Base-by-base conservation (phyloP, 2,888 invertebrate species). In the Creontiades dilutus region DNA sequence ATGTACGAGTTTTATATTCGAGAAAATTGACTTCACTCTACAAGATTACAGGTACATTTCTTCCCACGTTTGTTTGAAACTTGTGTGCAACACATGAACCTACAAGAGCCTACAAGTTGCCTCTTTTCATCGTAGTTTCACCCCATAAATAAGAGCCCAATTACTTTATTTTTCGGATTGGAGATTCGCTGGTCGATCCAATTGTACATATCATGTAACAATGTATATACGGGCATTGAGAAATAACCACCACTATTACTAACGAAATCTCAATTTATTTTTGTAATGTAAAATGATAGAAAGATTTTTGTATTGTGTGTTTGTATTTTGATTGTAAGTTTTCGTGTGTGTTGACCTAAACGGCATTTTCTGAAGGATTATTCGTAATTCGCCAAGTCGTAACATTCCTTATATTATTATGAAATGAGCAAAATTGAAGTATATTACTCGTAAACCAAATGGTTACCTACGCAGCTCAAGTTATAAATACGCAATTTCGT, bases 131-230 rank as follows among this genome's bases (percentile, higher is more conserved):
- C 2, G 37, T 37, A 7, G 37, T 37, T 37, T 37, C 37, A 37
- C 37, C 7, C 7, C 0, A n/a, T 57, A 0, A 5, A 57, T 57
- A 57, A 46, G 27, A 48, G 13, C n/a, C n/a, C 12, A 48, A 12
- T 19, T 4, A 82, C 28, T 82, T 82, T 82, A 23, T 1, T 82
- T 23, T 48, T 16, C n/a, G 48, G 4, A 14, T 14, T 19, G 52
- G 13, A 52, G 52, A 27, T 46, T 80, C 46, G 80, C 80, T 80
- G 80, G 80, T 80, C 80, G 46, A 80, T 80, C 19, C n/a, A n/a
- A 47, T 3, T 28, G 23, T 46, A 46, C 14, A 16, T 46, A 46
- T 80, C 19, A 4, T 23, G 68, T 68, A 68, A 52, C 23, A 23
- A 23, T 23, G 23, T 23, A 68, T 19, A 23, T 68, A 23, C 19